phyloP scores from a whole-genome alignment of 2,113 vertebrate species.

The Dolichotis patagonum region DNA sequence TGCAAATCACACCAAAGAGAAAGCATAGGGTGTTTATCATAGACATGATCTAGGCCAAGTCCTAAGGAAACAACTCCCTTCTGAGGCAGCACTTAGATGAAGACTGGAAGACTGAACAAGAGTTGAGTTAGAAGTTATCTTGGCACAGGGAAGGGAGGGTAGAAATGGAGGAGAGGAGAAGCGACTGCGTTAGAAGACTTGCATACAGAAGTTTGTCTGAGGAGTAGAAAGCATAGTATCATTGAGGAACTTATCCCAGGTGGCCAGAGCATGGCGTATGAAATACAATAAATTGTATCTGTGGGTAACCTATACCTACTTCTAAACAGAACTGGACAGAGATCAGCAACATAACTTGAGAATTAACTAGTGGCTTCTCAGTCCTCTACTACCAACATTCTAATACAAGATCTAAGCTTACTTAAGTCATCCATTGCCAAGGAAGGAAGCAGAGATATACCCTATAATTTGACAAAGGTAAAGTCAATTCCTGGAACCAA shows the following conservation, averaged over 20 bases:
- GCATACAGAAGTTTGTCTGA: background rate
- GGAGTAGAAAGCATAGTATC: background rate
- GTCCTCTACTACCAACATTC: background rate
- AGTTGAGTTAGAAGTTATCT: background rate
- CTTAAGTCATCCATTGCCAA: constrained; percentile 27
- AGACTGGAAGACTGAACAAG: background rate
- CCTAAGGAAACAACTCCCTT: background rate
- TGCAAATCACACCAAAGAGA: background rate
- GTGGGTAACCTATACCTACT: background rate
- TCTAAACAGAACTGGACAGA: background rate
- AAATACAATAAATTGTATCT: background rate
- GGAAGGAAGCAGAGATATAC: background rate
- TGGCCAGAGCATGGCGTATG: background rate
- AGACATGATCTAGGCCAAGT: background rate
- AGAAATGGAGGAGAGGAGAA: background rate
- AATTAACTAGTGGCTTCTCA: background rate
- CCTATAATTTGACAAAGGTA: background rate
- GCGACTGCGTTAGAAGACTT: background rate
- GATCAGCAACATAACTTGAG: background rate
- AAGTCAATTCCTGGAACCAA: background rate
- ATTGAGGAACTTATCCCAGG: background rate
- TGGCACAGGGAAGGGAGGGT: background rate
- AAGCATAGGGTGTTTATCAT: background rate
- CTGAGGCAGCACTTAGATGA: background rate
- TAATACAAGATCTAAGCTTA: constrained; percentile 10